Evolutionary conservation across 30 jellyfish, hydroid and myxozoan species (phyloP), one percentile per base, ranked within the genome.

Genomic region (Aurelia sp.): DNA sequence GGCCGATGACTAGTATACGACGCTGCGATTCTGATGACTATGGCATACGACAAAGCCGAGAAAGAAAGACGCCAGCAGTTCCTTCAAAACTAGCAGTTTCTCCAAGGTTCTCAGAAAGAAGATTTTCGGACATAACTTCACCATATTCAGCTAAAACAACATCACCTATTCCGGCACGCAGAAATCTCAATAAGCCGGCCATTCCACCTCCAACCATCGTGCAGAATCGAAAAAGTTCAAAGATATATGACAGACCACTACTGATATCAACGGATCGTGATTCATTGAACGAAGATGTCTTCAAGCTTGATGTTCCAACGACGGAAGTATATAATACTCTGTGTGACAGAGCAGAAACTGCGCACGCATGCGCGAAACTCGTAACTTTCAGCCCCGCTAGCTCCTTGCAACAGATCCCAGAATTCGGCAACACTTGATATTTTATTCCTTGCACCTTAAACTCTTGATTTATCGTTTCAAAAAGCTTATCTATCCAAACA

Each of bases 91-190:
- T 80, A 23, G 61, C 33, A 6, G 19, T 23, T n/a, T 61, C 85
- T 21, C 21, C 68, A 20, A 62, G 77, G 30, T 61, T 84, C 52
- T 70, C 59, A n/a, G 85, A 84, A 33, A 75, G 93, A 8, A 68
- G 87, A 3, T 64, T 84, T n/a, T 84, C 93, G 2, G 93, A 84
- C 73, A 58, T 84, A 10, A 84, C 93, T 21, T 9, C 74, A 13
- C 93, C 93, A 27, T 60, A 13, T 19, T 10, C 33, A 21, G 12
- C 71, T 5, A 21, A 60, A 17, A 40, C 12, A 35, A 11, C 84
- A 6, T 52, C 84, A 3, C 84, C 84, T 13, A 8, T 51, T 51
- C 61, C 71, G 19, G 70, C 84, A 10, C 58, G 71, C 0, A 66
- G 84, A 6, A 27, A 23, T 18, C 16, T 73, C 13, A 52, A 37